phyloP scores from a whole-genome alignment of 2,113 vertebrate genomes.

The Myotis davidii region DNA sequence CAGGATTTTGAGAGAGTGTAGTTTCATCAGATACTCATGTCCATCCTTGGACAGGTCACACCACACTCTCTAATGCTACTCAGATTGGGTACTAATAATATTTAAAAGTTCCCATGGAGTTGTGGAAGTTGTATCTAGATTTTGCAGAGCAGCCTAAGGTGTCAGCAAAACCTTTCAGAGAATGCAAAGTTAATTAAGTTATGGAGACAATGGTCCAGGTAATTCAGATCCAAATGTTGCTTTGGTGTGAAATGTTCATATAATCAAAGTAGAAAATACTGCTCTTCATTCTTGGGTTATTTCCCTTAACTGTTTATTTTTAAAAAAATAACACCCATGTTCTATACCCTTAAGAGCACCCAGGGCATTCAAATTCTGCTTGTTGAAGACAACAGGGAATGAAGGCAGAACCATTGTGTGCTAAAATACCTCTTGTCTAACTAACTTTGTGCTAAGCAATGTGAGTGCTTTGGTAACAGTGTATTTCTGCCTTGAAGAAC shows the following conservation, averaged over 20 bases:
- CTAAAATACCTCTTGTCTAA: background rate
- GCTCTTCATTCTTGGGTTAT: background rate
- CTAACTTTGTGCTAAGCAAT: background rate
- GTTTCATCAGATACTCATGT: conserved; percentile 17
- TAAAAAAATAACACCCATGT: background rate
- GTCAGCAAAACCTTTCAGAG: background rate
- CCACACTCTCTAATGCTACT: background rate
- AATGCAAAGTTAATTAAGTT: background rate
- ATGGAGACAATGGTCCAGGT: background rate
- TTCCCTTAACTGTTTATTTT: background rate
- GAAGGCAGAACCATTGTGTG: background rate
- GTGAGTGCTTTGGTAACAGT: background rate
- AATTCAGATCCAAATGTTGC: background rate
- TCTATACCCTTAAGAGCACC: background rate
- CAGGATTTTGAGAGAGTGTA: conserved; percentile 1
- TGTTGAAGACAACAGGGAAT: background rate
- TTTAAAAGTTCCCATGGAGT: background rate
- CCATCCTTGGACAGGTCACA: conserved; percentile 29
- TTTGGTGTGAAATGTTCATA: background rate
- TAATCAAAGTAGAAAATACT: background rate
- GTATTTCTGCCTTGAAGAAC: background rate
- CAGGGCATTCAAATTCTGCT: background rate
- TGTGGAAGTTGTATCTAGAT: background rate
- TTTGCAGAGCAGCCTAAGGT: background rate
- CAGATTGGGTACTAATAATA: background rate